phyloP scores from a whole-genome alignment of 2,797 vertebrate species.

The Protosalanx chinensis region DNA sequence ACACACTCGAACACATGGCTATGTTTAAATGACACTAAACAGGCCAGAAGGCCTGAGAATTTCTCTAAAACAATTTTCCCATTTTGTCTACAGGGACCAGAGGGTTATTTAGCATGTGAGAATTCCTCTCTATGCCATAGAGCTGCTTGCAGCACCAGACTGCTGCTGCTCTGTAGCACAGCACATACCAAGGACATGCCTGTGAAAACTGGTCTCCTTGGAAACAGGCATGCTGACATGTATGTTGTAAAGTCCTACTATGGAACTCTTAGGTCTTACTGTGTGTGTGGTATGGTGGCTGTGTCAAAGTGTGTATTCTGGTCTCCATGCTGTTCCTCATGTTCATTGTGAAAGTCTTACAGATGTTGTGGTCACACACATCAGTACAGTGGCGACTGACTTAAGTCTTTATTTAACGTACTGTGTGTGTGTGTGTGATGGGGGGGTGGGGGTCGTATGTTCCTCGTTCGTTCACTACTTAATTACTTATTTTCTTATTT shows the following conservation, averaged over 20 bases:
- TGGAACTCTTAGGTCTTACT: constrained; percentile 8
- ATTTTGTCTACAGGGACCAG: constrained; percentile 31
- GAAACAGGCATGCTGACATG: neutral
- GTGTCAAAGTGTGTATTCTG: neutral
- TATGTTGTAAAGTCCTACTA: neutral
- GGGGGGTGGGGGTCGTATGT: constrained; percentile 16
- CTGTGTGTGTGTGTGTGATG: constrained; percentile 9
- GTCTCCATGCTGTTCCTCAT: too few species aligned
- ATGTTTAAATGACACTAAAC: neutral
- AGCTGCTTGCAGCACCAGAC: neutral
- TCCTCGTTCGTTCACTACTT: neutral
- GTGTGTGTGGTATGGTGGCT: neutral
- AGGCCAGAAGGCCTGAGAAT: constrained; percentile 44
- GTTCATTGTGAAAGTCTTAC: too few species aligned
- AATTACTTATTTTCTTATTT: too few species aligned
- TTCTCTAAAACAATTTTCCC: constrained; percentile 52
- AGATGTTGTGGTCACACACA: neutral
- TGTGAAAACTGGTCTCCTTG: neutral
- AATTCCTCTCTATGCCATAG: constrained; percentile 17
- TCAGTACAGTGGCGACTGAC: neutral
- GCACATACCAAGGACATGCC: neutral
- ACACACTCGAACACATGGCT: neutral
- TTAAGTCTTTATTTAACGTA: neutral
- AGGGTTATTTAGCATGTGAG: constrained; percentile 44
- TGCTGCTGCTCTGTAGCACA: too few species aligned